Evolutionary conservation across 2,888 invertebrate genomes (phyloP).

Genomic region (Chironomus riparius): DNA sequence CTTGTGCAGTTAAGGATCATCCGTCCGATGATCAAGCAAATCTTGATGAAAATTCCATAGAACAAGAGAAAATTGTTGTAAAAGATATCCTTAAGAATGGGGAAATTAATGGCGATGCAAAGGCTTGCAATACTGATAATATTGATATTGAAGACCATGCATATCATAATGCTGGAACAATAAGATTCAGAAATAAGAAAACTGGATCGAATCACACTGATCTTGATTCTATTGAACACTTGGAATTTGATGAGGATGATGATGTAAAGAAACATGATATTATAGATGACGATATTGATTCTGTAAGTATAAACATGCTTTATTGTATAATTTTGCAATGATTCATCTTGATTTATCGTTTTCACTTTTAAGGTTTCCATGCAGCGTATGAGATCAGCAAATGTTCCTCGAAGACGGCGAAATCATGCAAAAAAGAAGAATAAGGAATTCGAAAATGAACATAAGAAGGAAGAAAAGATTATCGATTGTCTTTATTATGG

Average conservation of each 20-base stretch:
- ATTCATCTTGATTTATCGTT: not conserved
- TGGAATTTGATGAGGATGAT: constrained; percentile 21
- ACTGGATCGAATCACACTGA: constrained; percentile 24
- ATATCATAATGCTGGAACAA: constrained; percentile 14
- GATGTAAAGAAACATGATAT: not conserved
- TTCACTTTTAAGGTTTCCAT: constrained; percentile 17
- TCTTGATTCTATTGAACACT: constrained; percentile 27
- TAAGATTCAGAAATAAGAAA: constrained; percentile 12
- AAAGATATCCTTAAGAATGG: constrained; percentile 21
- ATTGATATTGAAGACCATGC: constrained; percentile 8
- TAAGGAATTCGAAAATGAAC: constrained; percentile 25
- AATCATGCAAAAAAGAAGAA: constrained; percentile 22
- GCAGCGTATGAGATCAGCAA: constrained; percentile 2
- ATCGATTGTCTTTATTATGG: constrained; percentile 42
- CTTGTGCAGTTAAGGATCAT: not conserved
- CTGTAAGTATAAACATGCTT: not conserved
- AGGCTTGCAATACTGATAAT: constrained; percentile 11
- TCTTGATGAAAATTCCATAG: constrained; percentile 7
- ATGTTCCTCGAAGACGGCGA: not conserved
- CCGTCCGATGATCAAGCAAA: constrained; percentile 1
- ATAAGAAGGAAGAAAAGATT: constrained; percentile 37
- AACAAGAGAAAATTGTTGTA: constrained; percentile 16
- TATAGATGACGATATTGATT: constrained; percentile 24
- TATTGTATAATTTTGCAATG: not conserved
- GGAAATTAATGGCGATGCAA: not conserved